phyloP scores from a whole-genome alignment of 2,113 vertebrate species.

The Salvator merianae region DNA sequence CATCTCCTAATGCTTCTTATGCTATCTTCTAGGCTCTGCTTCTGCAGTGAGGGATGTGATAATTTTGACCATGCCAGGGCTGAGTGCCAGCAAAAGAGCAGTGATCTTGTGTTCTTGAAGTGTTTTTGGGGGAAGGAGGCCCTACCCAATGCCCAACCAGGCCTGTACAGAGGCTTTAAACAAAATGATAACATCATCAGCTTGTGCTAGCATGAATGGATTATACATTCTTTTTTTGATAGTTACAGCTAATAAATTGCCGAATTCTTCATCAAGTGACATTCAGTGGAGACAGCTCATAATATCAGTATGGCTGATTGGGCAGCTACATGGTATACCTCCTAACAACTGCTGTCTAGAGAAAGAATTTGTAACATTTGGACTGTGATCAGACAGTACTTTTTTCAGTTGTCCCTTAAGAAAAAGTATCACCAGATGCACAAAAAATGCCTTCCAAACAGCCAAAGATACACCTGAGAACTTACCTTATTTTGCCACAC shows the following conservation, averaged over 20 bases:
- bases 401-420: too few relatives aligned
- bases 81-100: background rate
- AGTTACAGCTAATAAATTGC: background rate
- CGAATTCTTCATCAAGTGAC: background rate
- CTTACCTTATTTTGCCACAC: too few relatives aligned
- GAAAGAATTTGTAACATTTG: too few relatives aligned
- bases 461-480: too few relatives aligned
- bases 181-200: background rate
- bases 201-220: background rate
- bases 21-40: too few relatives aligned
- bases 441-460: too few relatives aligned
- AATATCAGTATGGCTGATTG: too few relatives aligned
- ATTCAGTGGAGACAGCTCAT: background rate
- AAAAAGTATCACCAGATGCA: too few relatives aligned
- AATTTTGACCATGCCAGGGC: background rate
- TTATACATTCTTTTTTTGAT: background rate
- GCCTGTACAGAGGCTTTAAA: background rate
- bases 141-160: background rate
- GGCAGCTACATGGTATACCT: too few relatives aligned
- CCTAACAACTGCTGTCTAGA: too few relatives aligned
- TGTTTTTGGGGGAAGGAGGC: background rate
- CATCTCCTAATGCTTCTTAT: background rate
- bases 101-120: background rate
- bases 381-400: too few relatives aligned
- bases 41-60: background rate